Evolutionary conservation across 2,113 vertebrate genomes (phyloP), one percentile per base, ranked within the genome.

Genomic region (Tricholaema leucomelas): DNA sequence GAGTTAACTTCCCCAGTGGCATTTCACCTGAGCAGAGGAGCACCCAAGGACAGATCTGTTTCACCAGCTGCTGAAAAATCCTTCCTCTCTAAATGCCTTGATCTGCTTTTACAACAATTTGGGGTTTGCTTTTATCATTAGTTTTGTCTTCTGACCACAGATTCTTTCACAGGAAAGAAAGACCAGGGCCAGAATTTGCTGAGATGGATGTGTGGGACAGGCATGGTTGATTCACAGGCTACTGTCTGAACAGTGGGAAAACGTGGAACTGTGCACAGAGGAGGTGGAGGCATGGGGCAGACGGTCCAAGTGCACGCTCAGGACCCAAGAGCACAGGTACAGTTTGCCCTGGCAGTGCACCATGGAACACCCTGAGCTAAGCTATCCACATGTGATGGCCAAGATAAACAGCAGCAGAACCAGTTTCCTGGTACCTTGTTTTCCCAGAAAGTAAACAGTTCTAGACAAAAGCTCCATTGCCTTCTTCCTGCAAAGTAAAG

Each of bases 381-480:
- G 60, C 12, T 21, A 25, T 36, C 59, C 2, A 0, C 33, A 2
- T 3, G 28, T 46, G 38, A 81, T 65, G 36, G 78, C 10, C 6
- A 30, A 82, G 67, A 42, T 40, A 95, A 88, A 87, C 85, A 81
- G 78, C 2, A 87, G 64, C 56, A 85, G 58, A 87, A 85, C 36
- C 64, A 35, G 64, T 71, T 88, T 59, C 35, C 69, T 64, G 31
- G 28, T 42, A 50, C 1, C 1, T 60, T 91, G 85, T 55, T 69
- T 33, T 50, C 52, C 14, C 67, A 89, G 67, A 67, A 80, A 77
- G 19, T 35, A 80, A 58, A 7, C 66, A 30, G 23, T 54, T 81
- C 4, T 42, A 64, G 35, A 75, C 15, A 70, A 58, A 87, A 76
- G 8, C 13, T 91, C 71, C 17, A 44, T 61, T 42, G 70, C 55